A percentile compares a stretch with the other conserved stretches of the same genome.
phyloP scores from a whole-genome alignment of 64 coral and sea anemone genomes.

The Pocillopora verrucosa region DNA sequence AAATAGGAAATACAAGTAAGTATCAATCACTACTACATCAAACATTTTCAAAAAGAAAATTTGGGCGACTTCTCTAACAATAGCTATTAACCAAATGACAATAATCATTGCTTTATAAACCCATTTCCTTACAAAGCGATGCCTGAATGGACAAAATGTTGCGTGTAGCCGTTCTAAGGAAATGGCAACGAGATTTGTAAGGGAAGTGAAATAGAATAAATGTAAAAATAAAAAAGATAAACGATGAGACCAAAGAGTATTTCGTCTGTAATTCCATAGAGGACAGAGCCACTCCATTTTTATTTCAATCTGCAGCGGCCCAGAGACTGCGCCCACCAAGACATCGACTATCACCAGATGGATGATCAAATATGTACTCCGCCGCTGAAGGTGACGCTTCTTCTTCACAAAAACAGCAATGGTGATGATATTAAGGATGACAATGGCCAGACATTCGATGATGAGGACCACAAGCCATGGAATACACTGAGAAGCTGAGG shows the following conservation, averaged over 20 bases:
- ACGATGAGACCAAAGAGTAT: neutral
- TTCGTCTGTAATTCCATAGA: neutral
- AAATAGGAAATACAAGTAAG: neutral
- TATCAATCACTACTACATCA: too few relatives aligned
- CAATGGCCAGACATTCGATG: too few relatives aligned
- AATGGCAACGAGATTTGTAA: slow-evolving; percentile 1
- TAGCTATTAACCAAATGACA: slow-evolving; percentile 2
- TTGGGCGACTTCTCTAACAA: neutral
- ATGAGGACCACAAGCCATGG: too few relatives aligned
- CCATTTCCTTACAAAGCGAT: neutral
- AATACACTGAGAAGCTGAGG: too few relatives aligned
- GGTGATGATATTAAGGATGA: too few relatives aligned
- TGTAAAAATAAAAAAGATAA: neutral
- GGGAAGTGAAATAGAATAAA: slow-evolving; percentile 4
- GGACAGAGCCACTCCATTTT: neutral
- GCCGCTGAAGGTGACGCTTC: too few relatives aligned
- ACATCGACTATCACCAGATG: slow-evolving; percentile 10
- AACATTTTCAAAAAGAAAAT: neutral
- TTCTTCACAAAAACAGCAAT: too few relatives aligned
- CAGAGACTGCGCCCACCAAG: neutral
- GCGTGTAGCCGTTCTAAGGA: slow-evolving; percentile 10
- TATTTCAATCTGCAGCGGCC: neutral
- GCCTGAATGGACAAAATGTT: neutral
- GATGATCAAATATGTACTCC: too few relatives aligned
- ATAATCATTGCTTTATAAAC: neutral